A percentile compares a stretch with the other conserved stretches of the same genome.
These are phyloP conservation scores for Zoanthus sansibaricus DNA, from an alignment of 92 coral and sea anemone genomes.

Conservation along the genomic window DNA sequence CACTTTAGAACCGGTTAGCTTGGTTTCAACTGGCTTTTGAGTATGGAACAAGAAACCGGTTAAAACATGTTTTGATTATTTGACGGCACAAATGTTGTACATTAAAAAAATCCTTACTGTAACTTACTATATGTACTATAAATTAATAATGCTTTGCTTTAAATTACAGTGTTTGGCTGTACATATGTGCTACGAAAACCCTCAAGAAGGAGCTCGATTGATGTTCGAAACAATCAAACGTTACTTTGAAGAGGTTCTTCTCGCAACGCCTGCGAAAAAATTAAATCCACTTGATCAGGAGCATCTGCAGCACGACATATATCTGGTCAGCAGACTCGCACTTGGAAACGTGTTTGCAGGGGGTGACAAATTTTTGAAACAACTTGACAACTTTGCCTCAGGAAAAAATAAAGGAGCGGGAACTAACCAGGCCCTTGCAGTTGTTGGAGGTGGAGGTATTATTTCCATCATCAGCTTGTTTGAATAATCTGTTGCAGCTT, in stretches of 20 bases:
- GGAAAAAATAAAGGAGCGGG: constrained; percentile 15
- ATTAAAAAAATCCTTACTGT: too few relatives aligned
- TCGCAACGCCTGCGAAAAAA: constrained; percentile 57
- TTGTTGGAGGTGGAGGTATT: constrained; percentile 79
- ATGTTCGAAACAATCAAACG: constrained; percentile 83
- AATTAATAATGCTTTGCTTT: background rate
- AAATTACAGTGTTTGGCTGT: constrained; percentile 81
- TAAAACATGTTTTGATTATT: too few relatives aligned
- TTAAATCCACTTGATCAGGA: constrained; percentile 74
- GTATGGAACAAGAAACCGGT: too few relatives aligned
- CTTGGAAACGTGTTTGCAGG: constrained; percentile 84
- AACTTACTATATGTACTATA: too few relatives aligned
- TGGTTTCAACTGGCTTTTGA: too few relatives aligned
- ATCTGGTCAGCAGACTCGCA: constrained; percentile 83
- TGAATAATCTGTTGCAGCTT: background rate
- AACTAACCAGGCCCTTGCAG: constrained; percentile 47
- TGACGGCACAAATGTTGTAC: too few relatives aligned
- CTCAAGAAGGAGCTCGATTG: constrained; percentile 82
- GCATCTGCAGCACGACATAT: constrained; percentile 72
- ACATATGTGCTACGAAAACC: constrained; percentile 79
- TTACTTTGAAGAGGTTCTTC: constrained; percentile 66
- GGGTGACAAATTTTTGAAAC: constrained; percentile 68
- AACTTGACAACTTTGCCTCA: constrained; percentile 64
- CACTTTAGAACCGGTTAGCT: too few relatives aligned
- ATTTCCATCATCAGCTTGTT: too few relatives aligned